Percentiles rank a stretch among this genome's conserved stretches.
These are phyloP conservation scores for Lasioglossum lativentre DNA, from an alignment of 2,888 invertebrate species.

Conservation along the genomic window DNA sequence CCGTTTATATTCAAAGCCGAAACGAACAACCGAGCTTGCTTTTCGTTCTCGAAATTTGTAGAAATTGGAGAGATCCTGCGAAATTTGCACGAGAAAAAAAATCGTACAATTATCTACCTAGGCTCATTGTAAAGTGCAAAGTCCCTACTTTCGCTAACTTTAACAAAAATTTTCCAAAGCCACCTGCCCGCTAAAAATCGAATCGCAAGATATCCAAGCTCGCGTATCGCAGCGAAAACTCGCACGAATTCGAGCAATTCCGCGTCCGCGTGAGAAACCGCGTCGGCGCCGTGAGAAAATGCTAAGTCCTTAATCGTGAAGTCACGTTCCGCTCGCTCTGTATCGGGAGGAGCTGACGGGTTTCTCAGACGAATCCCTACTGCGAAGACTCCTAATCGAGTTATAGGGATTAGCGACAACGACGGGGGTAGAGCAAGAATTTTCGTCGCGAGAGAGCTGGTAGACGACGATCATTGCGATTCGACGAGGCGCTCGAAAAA, in stretches of 20 bases:
- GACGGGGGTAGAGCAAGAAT: slow-evolving; percentile 17
- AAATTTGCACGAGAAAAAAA: too few species aligned
- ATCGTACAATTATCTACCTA: too few species aligned
- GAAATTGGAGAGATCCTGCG: too few species aligned
- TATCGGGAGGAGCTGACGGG: slow-evolving; percentile 47
- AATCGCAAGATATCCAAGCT: too few species aligned
- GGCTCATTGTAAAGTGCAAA: too few species aligned
- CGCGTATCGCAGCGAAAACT: too few species aligned
- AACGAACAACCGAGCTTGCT: too few species aligned
- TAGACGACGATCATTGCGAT: not conserved
- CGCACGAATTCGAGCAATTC: not conserved
- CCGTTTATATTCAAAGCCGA: too few species aligned
- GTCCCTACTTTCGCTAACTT: too few species aligned
- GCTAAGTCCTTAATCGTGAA: slow-evolving; percentile 27
- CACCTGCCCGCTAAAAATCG: too few species aligned
- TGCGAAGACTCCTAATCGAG: slow-evolving; percentile 57
- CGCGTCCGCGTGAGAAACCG: not conserved
- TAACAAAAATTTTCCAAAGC: too few species aligned
- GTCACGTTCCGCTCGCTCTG: slow-evolving; percentile 36
- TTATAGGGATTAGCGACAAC: slow-evolving; percentile 50
- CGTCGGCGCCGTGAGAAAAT: not conserved
- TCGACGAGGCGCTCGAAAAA: not conserved
- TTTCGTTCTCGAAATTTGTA: too few species aligned
- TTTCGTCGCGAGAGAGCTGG: not conserved
- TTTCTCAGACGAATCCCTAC: slow-evolving; percentile 69